These are phyloP conservation scores for Eueremaeus valkanovi DNA, from an alignment of 2,888 invertebrate species.

Conservation along the genomic window DNA sequence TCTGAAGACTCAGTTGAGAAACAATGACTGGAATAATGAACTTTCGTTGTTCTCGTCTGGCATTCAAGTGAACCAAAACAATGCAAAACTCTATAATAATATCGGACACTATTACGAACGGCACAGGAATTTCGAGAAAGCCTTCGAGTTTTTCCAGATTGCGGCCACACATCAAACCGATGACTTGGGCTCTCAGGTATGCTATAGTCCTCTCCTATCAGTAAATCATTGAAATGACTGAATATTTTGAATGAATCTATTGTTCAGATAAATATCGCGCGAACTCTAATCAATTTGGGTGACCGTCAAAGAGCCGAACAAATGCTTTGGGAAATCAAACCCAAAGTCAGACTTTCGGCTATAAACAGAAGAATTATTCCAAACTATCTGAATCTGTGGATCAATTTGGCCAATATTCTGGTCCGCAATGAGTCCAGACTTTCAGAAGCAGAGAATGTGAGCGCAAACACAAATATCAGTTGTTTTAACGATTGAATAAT, in stretches of 20 bases:
- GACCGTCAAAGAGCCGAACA: constrained; percentile 83
- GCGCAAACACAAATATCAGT: constrained; percentile 27
- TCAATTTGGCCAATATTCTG: constrained; percentile 88
- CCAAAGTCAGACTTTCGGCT: constrained; percentile 74
- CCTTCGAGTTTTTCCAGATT: constrained; percentile 81
- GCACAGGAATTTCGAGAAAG: constrained; percentile 65
- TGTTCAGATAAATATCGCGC: constrained; percentile 96
- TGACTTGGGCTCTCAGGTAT: constrained; percentile 58
- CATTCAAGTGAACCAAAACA: constrained; percentile 72
- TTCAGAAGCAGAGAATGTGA: constrained; percentile 78
- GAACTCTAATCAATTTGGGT: constrained; percentile 86
- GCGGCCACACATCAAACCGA: constrained; percentile 85
- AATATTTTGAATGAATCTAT: too few relatives aligned
- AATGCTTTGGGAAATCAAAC: constrained; percentile 38
- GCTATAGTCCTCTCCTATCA: too few relatives aligned
- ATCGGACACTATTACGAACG: constrained; percentile 91
- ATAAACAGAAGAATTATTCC: constrained; percentile 93
- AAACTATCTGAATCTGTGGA: constrained; percentile 88
- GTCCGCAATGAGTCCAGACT: constrained; percentile 83
- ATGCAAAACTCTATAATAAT: constrained; percentile 94
- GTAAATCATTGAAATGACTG: too few relatives aligned
- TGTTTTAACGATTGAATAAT: too few relatives aligned
- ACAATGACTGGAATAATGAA: constrained; percentile 88
- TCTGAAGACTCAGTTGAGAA: constrained; percentile 77
- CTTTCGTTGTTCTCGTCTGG: constrained; percentile 91